Conservation (phyloP, 2,888 invertebrate species). For the Eupeodes latifasciatus region DNA sequence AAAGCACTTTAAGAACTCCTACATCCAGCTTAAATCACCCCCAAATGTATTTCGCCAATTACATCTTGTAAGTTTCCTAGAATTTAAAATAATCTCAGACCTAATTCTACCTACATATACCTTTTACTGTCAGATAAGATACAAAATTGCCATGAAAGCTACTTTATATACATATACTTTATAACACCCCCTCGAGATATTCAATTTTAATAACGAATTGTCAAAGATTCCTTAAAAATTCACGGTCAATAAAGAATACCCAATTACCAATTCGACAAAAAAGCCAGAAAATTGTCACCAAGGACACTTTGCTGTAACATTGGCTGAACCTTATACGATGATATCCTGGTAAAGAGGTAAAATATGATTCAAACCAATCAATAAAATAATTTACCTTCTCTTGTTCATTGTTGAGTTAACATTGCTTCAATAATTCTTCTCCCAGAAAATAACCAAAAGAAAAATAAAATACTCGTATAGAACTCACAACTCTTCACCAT, state of each 20-base stretch:
- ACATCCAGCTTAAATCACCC: too few relatives aligned
- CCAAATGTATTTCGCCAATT: too few relatives aligned
- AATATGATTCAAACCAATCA: constrained; percentile 4
- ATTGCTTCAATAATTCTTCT: constrained; percentile 1
- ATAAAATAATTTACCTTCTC: constrained; percentile 32
- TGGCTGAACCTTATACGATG: background rate
- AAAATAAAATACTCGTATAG: background rate
- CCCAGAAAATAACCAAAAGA: background rate
- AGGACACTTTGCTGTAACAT: background rate
- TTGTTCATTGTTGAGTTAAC: constrained; percentile 23
- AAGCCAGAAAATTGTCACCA: constrained; percentile 5
- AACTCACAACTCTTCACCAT: constrained; percentile 9
- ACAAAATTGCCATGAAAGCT: too few relatives aligned
- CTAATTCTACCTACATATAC: too few relatives aligned
- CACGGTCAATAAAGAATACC: background rate
- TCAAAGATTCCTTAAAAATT: background rate
- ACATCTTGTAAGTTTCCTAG: too few relatives aligned
- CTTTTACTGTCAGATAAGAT: too few relatives aligned
- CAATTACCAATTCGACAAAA: constrained; percentile 1
- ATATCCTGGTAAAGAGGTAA: background rate
- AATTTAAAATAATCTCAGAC: too few relatives aligned
- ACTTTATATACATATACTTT: too few relatives aligned
- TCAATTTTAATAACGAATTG: too few relatives aligned
- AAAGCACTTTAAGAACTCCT: too few relatives aligned
- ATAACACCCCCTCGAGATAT: too few relatives aligned